These are phyloP conservation scores for Urocyon cinereoargenteus DNA, from an alignment of 2,797 vertebrate genomes.

Conservation along the genomic window DNA sequence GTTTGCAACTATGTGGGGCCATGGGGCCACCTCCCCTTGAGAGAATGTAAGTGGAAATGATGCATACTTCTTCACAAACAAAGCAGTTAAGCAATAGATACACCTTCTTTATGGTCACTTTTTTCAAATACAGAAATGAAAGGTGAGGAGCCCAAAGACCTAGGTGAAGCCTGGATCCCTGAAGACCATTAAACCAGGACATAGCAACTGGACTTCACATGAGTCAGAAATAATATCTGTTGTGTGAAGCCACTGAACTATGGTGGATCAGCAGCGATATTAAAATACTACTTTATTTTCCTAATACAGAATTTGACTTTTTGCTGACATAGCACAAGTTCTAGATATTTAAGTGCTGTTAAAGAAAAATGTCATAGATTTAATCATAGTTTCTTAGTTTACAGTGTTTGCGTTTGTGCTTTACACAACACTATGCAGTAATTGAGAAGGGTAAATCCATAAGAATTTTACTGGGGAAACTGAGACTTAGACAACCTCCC, in stretches of 20 bases:
- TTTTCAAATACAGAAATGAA: not conserved
- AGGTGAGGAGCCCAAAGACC: not conserved
- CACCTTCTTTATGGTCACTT: not conserved
- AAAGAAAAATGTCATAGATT: not conserved
- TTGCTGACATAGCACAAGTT: not conserved
- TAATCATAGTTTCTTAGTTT: not conserved
- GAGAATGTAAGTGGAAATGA: not conserved
- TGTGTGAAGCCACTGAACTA: not conserved
- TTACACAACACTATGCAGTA: not conserved
- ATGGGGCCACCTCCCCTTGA: not conserved
- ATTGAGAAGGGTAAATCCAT: not conserved
- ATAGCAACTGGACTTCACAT: not conserved
- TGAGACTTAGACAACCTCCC: not conserved
- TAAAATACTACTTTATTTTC: not conserved
- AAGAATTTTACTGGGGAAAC: not conserved
- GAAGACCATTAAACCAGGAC: not conserved
- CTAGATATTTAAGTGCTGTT: not conserved
- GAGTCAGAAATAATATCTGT: constrained; percentile 17
- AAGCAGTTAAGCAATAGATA: not conserved
- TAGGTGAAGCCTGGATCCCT: not conserved
- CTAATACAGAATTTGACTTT: not conserved
- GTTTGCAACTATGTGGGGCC: not conserved
- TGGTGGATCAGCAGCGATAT: not conserved
- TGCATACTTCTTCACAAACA: not conserved
- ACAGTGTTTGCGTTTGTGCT: not conserved